Base-by-base conservation (phyloP, 1,140 invertebrate species). In the Drosophila ambigua region DNA sequence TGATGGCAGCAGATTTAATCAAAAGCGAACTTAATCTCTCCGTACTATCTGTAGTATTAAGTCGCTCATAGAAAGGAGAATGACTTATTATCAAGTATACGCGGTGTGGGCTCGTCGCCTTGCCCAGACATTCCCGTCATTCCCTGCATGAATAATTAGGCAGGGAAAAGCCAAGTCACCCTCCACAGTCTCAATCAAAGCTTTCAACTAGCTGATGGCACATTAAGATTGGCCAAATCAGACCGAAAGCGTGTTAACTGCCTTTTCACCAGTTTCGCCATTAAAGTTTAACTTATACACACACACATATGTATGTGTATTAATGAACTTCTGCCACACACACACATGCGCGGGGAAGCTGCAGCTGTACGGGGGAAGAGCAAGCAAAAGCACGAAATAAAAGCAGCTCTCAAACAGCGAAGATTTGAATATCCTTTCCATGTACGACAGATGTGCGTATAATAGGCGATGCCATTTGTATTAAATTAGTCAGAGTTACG, bases 221-320 rank as follows among this genome's bases (percentile, higher is more conserved):
- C 2, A 75, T 67, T 75, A 75, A 75, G 72, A 75, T 75, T 75
- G 54, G 31, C 11, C 59, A 61, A 76, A 67, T 63, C 68, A 51
- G 52, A 15, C 24, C 54, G 55, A 60, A 53, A 72, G 66, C 67
- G 68, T 72, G 68, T 66, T 55, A 72, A 74, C 53, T 66, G 72
- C 53, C 71, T 72, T 49, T 74, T 74, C 71, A 74, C 58, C 71
- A 72, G 48, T 11, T 49, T 31, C 53, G 50, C 28, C 61, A 74
- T 74, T 74, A 66, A 75, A 74, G 53, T 74, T 74, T 50, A 59
- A 35, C 63, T 57, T 62, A 63, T 9, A 35, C 31, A 9, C 31
- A 9, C 3, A 35, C 3, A 15, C 11, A 15, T 45, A 15, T 74
- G 65, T n/a, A 9, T 74, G 65, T 74, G 51, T 65, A 74, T 74